phyloP scores from a whole-genome alignment of 2,113 vertebrate species.

The Microtus ochrogaster region DNA sequence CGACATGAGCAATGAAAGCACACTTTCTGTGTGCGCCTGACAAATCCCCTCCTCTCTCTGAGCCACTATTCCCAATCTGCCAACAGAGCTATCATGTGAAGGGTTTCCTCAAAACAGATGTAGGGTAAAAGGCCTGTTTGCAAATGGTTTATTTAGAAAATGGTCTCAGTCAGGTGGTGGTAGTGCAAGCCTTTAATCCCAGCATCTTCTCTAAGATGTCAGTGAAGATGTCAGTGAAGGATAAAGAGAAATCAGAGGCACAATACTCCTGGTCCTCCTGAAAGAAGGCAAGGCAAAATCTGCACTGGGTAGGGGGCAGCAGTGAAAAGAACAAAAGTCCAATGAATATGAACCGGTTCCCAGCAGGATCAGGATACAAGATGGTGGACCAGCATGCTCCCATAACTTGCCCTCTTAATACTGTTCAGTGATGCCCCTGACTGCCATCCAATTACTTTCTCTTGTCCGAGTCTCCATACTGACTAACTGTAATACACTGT shows the following conservation, averaged over 20 bases:
- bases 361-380: no score
- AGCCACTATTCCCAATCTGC: neutral
- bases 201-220: neutral
- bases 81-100: neutral
- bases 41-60: neutral
- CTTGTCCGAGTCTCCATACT: neutral
- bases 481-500: neutral
- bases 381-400: neutral
- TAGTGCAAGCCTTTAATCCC: neutral
- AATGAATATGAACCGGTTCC: neutral
- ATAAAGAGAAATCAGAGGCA: neutral
- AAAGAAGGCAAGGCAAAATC: neutral
- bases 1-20: neutral
- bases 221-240: neutral
- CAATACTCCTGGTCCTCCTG: neutral
- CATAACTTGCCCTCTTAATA: neutral
- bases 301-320: neutral
- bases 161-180: neutral
- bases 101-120: neutral
- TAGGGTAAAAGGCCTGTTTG: neutral
- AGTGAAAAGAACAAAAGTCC: neutral
- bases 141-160: constrained; percentile 13
- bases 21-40: neutral
- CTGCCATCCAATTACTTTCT: neutral
- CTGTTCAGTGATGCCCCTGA: neutral